Conservation (phyloP, 2,113 vertebrate genomes). For the Octodon degus region DNA sequence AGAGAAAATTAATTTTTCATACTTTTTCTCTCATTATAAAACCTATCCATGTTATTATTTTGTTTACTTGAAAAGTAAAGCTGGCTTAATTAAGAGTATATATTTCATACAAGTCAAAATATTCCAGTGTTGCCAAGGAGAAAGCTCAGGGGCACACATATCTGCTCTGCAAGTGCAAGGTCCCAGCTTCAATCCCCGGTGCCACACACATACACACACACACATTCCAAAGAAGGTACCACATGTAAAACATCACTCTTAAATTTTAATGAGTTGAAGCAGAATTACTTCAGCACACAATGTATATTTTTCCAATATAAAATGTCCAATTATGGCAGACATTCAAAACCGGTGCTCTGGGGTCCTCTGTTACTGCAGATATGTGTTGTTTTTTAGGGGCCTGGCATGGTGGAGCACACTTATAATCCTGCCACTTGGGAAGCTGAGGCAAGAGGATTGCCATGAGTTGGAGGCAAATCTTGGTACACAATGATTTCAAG, state of each 20-base stretch:
- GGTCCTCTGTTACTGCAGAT: neutral
- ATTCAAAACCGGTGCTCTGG: neutral
- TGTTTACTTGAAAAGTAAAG: neutral
- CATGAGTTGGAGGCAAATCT: neutral
- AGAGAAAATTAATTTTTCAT: neutral
- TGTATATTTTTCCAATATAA: neutral
- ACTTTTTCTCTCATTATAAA: neutral
- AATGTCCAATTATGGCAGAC: neutral
- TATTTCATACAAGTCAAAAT: conserved; percentile 12
- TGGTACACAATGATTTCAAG: too few species aligned
- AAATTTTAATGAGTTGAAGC: neutral
- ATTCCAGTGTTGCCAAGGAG: neutral
- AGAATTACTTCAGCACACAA: neutral
- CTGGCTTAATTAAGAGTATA: neutral
- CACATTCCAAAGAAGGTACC: neutral
- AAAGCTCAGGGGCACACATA: too few species aligned
- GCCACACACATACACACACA: too few species aligned
- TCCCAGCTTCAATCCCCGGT: too few species aligned
- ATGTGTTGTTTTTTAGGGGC: neutral
- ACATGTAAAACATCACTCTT: neutral
- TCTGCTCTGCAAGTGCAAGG: too few species aligned
- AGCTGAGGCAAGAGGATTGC: neutral
- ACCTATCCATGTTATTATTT: neutral
- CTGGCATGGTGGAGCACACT: neutral
- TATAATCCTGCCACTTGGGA: neutral